These are phyloP conservation scores for Acanthurus lineatus DNA, from an alignment of 2,797 vertebrate genomes.

Conservation along the genomic window DNA sequence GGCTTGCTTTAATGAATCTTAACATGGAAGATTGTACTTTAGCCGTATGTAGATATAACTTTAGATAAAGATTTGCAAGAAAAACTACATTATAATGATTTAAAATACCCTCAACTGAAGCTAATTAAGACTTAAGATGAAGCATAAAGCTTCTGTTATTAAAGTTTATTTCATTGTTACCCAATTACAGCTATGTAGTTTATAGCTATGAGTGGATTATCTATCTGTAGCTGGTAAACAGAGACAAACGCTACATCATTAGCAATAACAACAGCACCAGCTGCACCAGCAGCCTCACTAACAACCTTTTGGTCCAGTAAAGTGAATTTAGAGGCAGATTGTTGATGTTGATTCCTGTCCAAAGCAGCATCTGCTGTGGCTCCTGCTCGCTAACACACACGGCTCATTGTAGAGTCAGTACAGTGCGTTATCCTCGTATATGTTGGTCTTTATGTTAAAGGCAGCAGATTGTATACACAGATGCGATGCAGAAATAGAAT, in stretches of 20 bases:
- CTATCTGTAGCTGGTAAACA: background rate
- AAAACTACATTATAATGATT: background rate
- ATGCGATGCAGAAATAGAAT: background rate
- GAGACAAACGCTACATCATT: background rate
- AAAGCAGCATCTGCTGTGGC: constrained; percentile 39
- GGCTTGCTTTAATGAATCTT: background rate
- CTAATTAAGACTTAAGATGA: constrained; percentile 1
- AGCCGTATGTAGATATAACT: background rate
- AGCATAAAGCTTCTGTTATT: background rate
- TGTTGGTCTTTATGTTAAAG: background rate
- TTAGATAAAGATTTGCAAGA: background rate
- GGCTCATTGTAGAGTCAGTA: background rate
- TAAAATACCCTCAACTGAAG: background rate
- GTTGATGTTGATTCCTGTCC: constrained; percentile 32
- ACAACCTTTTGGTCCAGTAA: constrained; percentile 9
- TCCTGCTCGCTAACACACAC: constrained; percentile 16
- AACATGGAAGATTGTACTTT: background rate
- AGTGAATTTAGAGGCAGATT: constrained; percentile 29
- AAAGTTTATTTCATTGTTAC: background rate
- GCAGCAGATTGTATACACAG: background rate
- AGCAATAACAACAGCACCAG: constrained; percentile 4
- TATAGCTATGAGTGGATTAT: background rate
- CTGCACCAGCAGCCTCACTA: background rate
- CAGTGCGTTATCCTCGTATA: background rate
- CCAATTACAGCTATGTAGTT: background rate